These are phyloP conservation scores for Pituophis catenifer DNA, from an alignment of 2,113 vertebrate genomes.

Conservation along the genomic window DNA sequence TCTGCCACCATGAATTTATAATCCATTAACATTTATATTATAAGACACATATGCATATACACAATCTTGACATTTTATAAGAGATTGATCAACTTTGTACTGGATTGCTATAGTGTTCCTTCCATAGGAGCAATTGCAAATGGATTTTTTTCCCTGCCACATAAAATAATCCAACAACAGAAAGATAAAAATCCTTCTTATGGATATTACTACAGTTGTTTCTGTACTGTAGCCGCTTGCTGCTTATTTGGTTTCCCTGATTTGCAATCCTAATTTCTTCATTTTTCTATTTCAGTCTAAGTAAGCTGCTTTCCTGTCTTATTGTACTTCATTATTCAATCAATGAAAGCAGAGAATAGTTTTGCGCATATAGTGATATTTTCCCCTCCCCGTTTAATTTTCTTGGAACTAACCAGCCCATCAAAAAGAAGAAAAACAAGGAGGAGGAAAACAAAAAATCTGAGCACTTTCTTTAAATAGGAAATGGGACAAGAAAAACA, in stretches of 20 bases:
- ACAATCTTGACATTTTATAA: constrained; percentile 4
- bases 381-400: constrained; percentile 6
- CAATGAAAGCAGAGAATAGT: constrained; percentile 28
- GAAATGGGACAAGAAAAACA: background rate
- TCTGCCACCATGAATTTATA: background rate
- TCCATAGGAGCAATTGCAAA: constrained; percentile 20
- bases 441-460: constrained; percentile 36
- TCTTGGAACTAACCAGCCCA: constrained; percentile 45
- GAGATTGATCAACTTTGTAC: background rate
- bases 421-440: constrained; percentile 40
- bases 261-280: constrained; percentile 35
- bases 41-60: constrained; percentile 1
- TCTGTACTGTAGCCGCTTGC: constrained; percentile 13
- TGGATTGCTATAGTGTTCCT: constrained; percentile 2
- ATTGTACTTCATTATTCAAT: constrained; percentile 46
- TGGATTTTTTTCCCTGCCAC: background rate
- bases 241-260: constrained; percentile 13
- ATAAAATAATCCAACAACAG: constrained; percentile 34
- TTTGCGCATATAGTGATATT: constrained; percentile 22
- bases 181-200: constrained; percentile 29
- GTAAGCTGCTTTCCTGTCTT: constrained; percentile 54
- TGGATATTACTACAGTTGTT: background rate
- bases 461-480: constrained; percentile 21
- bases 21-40: background rate
- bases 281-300: constrained; percentile 36